Percentiles rank a stretch among this genome's conserved stretches.
phyloP scores from a whole-genome alignment of 2,113 vertebrate species.

The Phalacrocorax brasilianus region DNA sequence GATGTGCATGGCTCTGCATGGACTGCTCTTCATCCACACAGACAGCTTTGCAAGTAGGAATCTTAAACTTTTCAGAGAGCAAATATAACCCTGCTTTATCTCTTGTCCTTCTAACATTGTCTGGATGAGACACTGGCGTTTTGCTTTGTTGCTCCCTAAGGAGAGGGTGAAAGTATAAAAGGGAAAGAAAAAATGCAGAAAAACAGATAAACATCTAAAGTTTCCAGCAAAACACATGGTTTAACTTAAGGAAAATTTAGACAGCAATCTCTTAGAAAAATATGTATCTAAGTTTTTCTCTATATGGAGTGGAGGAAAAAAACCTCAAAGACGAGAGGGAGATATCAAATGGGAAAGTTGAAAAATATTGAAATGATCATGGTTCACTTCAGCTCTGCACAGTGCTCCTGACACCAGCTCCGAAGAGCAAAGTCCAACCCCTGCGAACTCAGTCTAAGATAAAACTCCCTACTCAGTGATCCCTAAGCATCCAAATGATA shows the following conservation, averaged over 20 bases:
- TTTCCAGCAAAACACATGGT: conserved; percentile 64
- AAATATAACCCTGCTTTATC: conserved; percentile 31
- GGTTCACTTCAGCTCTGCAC: background rate
- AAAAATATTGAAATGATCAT: background rate
- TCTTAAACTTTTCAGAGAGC: background rate
- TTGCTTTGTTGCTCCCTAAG: conserved; percentile 33
- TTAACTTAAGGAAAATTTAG: conserved; percentile 64
- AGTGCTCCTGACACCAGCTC: background rate
- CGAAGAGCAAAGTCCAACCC: background rate
- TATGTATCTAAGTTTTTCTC: conserved; percentile 52
- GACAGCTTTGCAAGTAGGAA: background rate
- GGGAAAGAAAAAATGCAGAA: conserved; percentile 20
- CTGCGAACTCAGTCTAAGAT: background rate
- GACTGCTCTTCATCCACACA: background rate
- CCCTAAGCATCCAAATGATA: background rate
- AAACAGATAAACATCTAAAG: conserved; percentile 66
- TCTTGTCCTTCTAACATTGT: conserved; percentile 19
- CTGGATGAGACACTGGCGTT: conserved; percentile 17
- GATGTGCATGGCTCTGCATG: background rate
- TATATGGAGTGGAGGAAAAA: background rate
- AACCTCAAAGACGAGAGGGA: background rate
- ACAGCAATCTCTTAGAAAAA: conserved; percentile 44
- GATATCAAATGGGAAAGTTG: background rate
- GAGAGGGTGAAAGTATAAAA: conserved; percentile 59
- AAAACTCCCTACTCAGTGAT: background rate